Percentiles rank a stretch among this genome's conserved stretches.
phyloP scores from a whole-genome alignment of 2,888 invertebrate species.

The Sussaba pulchella region DNA sequence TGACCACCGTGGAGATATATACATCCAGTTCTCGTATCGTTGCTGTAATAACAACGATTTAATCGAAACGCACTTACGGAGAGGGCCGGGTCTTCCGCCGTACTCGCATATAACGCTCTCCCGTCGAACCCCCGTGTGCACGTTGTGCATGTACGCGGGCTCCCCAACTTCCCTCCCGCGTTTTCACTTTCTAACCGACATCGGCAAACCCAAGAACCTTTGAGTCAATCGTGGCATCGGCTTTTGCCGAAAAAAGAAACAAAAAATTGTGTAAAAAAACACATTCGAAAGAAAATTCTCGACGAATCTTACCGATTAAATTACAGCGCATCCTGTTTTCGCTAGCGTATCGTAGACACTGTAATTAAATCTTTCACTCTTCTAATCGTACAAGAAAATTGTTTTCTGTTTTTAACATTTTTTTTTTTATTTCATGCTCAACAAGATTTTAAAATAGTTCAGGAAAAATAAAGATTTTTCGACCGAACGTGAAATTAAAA shows the following conservation, averaged over 20 bases:
- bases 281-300: background rate
- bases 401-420: background rate
- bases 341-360: background rate
- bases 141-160: too few relatives aligned
- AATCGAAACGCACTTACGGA: slow-evolving; percentile 67
- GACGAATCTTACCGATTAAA: slow-evolving; percentile 7
- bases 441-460: background rate
- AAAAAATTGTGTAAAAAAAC: background rate
- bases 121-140: too few relatives aligned
- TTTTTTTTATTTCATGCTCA: too few relatives aligned
- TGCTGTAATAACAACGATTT: slow-evolving; percentile 66
- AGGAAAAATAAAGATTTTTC: background rate
- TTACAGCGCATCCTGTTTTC: background rate
- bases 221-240: background rate
- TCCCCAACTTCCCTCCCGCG: slow-evolving; percentile 16
- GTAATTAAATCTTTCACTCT: slow-evolving; percentile 11
- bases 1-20: slow-evolving; percentile 15
- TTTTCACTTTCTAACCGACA: slow-evolving; percentile 66
- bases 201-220: slow-evolving; percentile 1
- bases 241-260: slow-evolving; percentile 8
- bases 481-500: background rate
- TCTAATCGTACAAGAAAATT: background rate
- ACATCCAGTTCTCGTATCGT: slow-evolving; percentile 32
- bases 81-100: slow-evolving; percentile 58
- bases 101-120: too few relatives aligned